phyloP scores from a whole-genome alignment of 2,113 vertebrate genomes.

The Rhabdomys dilectus region DNA sequence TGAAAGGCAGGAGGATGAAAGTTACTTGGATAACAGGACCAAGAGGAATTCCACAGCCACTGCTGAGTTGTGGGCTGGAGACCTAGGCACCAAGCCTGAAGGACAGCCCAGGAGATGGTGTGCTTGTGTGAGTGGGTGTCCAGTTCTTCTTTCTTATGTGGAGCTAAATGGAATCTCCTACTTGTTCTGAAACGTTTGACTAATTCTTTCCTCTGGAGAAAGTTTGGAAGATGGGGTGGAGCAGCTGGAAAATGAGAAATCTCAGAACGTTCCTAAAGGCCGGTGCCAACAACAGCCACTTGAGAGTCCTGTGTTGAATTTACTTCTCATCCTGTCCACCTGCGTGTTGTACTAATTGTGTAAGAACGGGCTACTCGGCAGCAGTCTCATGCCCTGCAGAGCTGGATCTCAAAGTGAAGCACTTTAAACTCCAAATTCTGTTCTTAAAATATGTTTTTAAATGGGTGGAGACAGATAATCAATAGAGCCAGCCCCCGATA shows the following conservation, averaged over 20 bases:
- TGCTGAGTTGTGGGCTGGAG: neutral
- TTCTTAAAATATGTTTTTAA: neutral
- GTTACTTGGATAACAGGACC: neutral
- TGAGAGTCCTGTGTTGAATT: neutral
- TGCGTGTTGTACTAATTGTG: neutral
- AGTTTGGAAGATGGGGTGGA: constrained; percentile 12
- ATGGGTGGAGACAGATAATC: neutral
- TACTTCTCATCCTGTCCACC: neutral
- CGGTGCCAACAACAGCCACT: neutral
- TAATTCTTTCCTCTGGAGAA: constrained; percentile 37
- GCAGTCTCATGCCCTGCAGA: neutral
- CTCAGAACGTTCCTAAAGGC: neutral
- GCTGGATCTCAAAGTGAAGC: neutral
- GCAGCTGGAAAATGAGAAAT: neutral
- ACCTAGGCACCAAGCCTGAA: neutral
- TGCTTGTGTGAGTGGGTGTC: neutral
- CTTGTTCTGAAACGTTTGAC: constrained; percentile 42
- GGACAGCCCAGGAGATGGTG: neutral
- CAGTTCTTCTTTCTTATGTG: neutral
- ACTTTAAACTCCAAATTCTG: neutral
- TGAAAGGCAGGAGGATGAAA: neutral
- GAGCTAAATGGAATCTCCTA: neutral
- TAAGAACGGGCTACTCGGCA: neutral
- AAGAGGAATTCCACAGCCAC: neutral
- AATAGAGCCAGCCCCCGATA: neutral